phyloP scores from a whole-genome alignment of 30 jellyfish, hydroid and myxozoan genomes.

The Aurelia coerulea region DNA sequence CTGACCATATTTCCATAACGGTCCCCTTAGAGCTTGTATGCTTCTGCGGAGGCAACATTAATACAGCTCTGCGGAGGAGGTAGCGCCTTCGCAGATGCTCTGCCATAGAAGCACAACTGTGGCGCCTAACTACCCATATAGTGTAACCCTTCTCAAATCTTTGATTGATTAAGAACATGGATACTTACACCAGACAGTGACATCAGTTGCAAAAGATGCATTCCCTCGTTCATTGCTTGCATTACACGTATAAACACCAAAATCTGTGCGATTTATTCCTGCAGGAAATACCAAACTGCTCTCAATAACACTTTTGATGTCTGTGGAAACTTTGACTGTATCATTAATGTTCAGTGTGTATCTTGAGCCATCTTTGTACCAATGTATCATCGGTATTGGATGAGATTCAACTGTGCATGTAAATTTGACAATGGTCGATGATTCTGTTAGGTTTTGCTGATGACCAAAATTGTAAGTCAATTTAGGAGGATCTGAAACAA shows the following conservation, averaged over 20 bases:
- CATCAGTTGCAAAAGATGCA: constrained; percentile 35
- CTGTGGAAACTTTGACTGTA: background rate
- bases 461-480: constrained; percentile 17
- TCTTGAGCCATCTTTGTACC: constrained; percentile 46
- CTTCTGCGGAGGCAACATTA: too few species aligned
- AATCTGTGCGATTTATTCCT: constrained; percentile 52
- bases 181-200: constrained; percentile 61
- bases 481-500: constrained; percentile 40
- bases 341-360: constrained; percentile 13
- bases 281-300: constrained; percentile 39
- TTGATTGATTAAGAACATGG: too few species aligned
- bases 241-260: constrained; percentile 35
- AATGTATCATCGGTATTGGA: constrained; percentile 37
- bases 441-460: constrained; percentile 49
- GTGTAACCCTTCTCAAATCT: too few species aligned
- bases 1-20: too few species aligned
- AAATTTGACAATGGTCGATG: constrained; percentile 1
- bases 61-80: too few species aligned
- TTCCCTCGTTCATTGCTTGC: constrained; percentile 38
- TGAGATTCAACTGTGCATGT: constrained; percentile 47
- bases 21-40: too few species aligned
- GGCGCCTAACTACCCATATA: too few species aligned
- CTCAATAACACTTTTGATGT: constrained; percentile 5
- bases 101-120: too few species aligned
- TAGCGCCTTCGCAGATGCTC: too few species aligned